phyloP scores from a whole-genome alignment of 2,888 invertebrate species.

The Idaea dimidiata region DNA sequence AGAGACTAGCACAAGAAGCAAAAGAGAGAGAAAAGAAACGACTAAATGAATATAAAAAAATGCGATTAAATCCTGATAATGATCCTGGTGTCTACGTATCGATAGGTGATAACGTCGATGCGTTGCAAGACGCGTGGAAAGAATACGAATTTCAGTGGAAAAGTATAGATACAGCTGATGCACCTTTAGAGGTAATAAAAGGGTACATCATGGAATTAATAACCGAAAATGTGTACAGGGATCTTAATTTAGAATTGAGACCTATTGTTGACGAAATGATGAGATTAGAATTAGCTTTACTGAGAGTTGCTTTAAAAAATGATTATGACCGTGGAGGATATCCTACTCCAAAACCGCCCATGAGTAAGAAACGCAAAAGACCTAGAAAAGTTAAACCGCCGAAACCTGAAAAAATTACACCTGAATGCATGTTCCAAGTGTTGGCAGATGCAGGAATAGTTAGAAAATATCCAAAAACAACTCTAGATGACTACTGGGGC shows the following conservation, averaged over 20 bases:
- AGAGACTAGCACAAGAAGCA: conserved; percentile 54
- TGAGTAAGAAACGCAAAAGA: conserved; percentile 58
- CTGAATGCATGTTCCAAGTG: conserved; percentile 86
- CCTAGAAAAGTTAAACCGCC: conserved; percentile 71
- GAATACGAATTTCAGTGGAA: conserved; percentile 63
- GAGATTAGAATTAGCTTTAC: conserved; percentile 76
- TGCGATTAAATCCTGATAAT: conserved; percentile 68
- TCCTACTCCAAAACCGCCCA: conserved; percentile 38
- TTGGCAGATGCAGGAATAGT: conserved; percentile 86
- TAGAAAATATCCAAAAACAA: conserved; percentile 79
- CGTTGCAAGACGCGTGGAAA: conserved; percentile 47
- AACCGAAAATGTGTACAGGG: conserved; percentile 82
- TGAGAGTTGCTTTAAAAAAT: conserved; percentile 76
- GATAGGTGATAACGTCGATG: conserved; percentile 45
- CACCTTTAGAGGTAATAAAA: conserved; percentile 80
- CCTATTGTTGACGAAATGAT: conserved; percentile 85
- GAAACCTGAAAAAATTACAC: conserved; percentile 82
- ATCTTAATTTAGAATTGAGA: conserved; percentile 84
- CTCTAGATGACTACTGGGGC: conserved; percentile 84
- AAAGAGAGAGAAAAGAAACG: conserved; percentile 58
- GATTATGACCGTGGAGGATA: conserved; percentile 48
- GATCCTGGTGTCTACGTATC: conserved; percentile 66
- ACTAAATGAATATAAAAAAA: conserved; percentile 65
- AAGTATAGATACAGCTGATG: conserved; percentile 58
- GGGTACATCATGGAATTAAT: conserved; percentile 84